Conservation (phyloP, 2,113 vertebrate species). For the Orcinus orca region DNA sequence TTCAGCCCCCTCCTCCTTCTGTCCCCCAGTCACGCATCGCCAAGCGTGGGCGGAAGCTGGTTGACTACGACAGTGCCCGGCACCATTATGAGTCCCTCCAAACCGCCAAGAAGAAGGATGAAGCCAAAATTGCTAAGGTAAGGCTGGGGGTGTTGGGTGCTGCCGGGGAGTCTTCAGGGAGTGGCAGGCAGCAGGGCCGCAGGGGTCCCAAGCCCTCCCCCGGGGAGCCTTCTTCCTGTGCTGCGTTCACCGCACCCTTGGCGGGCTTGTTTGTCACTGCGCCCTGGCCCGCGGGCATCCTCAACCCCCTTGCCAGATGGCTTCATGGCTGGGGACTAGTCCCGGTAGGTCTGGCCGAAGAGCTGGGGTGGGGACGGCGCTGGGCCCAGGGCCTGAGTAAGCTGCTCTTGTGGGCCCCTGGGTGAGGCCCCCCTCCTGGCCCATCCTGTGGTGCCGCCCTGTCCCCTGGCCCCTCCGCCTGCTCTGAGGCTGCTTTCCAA, state of each 20-base stretch:
- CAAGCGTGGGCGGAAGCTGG: constrained; percentile 96
- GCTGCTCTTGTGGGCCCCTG: background rate
- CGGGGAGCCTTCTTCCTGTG: background rate
- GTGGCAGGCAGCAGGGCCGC: fast-evolving
- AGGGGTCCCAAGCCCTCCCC: background rate
- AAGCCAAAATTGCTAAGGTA: constrained; percentile 97
- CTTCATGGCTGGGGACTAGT: background rate
- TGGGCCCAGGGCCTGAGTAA: background rate
- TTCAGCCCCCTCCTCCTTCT: background rate
- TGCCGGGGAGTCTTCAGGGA: background rate
- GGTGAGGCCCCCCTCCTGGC: background rate
- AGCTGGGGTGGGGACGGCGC: background rate
- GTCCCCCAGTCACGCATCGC: constrained; percentile 91
- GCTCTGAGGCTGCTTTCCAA: background rate
- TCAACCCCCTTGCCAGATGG: background rate
- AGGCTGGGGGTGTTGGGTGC: background rate
- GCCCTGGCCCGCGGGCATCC: background rate
- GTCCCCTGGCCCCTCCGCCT: background rate
- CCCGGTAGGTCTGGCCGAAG: background rate
- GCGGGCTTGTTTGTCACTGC: background rate
- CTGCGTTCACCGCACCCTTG: no score
- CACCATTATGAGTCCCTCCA: constrained; percentile 95
- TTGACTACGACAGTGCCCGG: constrained; percentile 97
- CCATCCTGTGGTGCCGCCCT: background rate
- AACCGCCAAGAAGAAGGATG: constrained; percentile 97